Conservation (phyloP, 30 jellyfish, hydroid and myxozoan genomes). For the Morbakka virulenta region DNA sequence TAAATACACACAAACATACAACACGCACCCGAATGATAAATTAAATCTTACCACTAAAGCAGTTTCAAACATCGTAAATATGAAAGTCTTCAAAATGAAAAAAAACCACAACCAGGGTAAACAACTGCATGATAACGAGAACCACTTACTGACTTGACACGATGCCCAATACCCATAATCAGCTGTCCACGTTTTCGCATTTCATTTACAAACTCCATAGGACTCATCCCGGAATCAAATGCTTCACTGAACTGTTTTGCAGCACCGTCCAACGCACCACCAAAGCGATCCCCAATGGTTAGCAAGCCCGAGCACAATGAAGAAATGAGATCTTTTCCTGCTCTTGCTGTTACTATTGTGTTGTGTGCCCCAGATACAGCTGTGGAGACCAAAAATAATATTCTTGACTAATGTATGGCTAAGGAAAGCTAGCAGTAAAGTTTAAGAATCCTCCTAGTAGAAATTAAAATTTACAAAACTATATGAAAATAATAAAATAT, state of each 20-base stretch:
- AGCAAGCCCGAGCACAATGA: slow-evolving; percentile 95
- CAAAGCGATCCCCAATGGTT: slow-evolving; percentile 99
- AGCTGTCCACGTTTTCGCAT: slow-evolving; percentile 97
- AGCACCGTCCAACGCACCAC: slow-evolving; percentile 99
- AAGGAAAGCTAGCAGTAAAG: not conserved
- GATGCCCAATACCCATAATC: slow-evolving; percentile 99
- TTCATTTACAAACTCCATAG: slow-evolving; percentile 98
- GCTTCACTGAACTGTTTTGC: slow-evolving; percentile 95
- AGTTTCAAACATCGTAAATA: too few species aligned
- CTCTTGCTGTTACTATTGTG: slow-evolving; percentile 98
- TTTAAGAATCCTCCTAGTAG: too few species aligned
- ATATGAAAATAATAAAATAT: too few species aligned
- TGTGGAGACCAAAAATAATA: slow-evolving; percentile 5
- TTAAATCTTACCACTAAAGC: too few species aligned
- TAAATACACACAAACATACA: too few species aligned
- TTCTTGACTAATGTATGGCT: not conserved
- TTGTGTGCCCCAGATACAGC: slow-evolving; percentile 99
- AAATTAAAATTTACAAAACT: too few species aligned
- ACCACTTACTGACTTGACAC: slow-evolving; percentile 84
- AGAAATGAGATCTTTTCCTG: slow-evolving; percentile 98
- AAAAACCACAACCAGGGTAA: too few species aligned
- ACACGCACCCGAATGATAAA: too few species aligned
- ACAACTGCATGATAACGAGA: too few species aligned
- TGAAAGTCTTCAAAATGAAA: too few species aligned
- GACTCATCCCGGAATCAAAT: slow-evolving; percentile 79